A percentile compares a stretch with the other conserved stretches of the same genome.
These are phyloP conservation scores for Stenchaetothrips biformis DNA, from an alignment of 2,888 invertebrate genomes.

Conservation along the genomic window DNA sequence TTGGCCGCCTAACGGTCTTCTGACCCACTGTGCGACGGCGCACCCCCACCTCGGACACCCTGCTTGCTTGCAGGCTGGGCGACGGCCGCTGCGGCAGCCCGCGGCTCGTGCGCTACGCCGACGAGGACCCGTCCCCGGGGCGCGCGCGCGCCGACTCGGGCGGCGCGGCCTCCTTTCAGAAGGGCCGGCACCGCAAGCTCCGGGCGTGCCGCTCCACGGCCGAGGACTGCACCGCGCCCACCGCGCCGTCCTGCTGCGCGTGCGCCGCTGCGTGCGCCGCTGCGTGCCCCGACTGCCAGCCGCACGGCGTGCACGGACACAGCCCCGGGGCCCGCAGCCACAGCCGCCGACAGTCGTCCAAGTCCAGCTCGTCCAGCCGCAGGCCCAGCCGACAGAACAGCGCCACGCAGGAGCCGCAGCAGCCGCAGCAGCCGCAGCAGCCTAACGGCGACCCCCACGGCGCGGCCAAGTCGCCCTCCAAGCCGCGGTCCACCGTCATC, in stretches of 20 bases:
- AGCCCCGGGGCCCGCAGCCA: not conserved
- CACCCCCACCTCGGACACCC: no score
- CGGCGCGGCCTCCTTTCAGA: not conserved
- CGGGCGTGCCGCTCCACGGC: conserved; percentile 12
- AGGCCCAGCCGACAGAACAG: not conserved
- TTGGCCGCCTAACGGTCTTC: no score
- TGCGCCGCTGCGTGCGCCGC: not conserved
- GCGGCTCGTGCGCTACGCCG: conserved; percentile 7
- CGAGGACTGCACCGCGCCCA: not conserved
- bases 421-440: not conserved
- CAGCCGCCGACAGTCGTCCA: not conserved
- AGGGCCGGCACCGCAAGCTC: not conserved
- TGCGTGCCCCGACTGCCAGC: not conserved
- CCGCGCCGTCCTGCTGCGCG: not conserved
- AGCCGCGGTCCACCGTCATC: conserved; percentile 13
- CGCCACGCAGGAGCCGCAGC: not conserved
- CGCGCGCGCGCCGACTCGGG: conserved; percentile 14
- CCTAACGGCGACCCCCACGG: not conserved
- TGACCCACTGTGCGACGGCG: no score
- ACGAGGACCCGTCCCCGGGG: not conserved
- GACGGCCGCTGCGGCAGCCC: not conserved
- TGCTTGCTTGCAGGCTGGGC: not conserved
- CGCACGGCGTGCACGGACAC: not conserved
- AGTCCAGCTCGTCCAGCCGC: not conserved
- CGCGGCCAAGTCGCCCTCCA: not conserved